Conservation (phyloP, 2,888 invertebrate species). For the Sinhomidia bicolor region DNA sequence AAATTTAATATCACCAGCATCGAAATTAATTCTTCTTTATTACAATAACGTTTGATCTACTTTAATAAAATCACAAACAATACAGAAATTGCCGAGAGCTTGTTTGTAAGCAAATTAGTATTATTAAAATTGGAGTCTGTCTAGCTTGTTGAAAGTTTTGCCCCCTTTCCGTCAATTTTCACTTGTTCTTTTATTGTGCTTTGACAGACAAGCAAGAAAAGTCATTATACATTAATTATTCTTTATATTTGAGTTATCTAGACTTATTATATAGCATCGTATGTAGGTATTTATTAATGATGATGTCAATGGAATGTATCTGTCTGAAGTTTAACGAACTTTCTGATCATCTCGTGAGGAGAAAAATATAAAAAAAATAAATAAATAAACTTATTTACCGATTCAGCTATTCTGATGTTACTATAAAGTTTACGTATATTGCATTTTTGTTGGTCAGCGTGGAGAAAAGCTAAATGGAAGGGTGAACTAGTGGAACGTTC, state of each 20-base stretch:
- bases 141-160: no score
- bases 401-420: background rate
- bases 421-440: background rate
- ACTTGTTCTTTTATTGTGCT: no score
- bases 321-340: constrained; percentile 49
- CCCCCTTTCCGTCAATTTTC: no score
- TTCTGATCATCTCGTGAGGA: constrained; percentile 14
- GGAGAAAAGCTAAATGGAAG: background rate
- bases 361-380: background rate
- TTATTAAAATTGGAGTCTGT: no score
- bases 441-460: background rate
- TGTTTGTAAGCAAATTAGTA: no score
- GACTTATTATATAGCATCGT: no score
- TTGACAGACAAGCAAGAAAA: no score
- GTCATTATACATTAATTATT: no score
- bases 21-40: background rate
- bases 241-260: no score
- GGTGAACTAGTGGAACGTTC: background rate
- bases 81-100: no score
- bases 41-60: background rate
- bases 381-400: constrained; percentile 22
- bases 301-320: constrained; percentile 2
- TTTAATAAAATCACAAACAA: background rate
- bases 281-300: background rate
- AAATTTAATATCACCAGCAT: background rate